Evolutionary conservation across 1,140 invertebrate species (phyloP).

Genomic region (Anastrepha ludens): DNA sequence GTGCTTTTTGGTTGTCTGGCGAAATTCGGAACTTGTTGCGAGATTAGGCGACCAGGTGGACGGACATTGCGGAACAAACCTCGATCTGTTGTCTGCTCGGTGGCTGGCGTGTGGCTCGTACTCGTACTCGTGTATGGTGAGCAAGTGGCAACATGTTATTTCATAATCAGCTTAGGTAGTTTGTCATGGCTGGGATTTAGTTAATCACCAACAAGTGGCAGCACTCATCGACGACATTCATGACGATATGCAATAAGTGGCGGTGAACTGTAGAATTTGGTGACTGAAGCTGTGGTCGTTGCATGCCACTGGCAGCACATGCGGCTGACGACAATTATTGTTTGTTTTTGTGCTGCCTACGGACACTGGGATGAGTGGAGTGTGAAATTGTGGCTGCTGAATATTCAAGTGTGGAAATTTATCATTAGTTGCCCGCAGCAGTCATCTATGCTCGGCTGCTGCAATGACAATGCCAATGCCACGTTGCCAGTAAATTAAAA

Average conservation of each 20-base stretch:
- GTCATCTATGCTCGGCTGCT: too few species aligned
- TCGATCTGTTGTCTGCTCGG: neutral
- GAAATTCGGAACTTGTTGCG: slow-evolving; percentile 44
- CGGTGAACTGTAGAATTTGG: neutral
- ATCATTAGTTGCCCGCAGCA: too few species aligned
- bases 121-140: neutral
- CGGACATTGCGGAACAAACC: neutral
- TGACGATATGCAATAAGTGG: neutral
- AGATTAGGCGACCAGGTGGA: neutral
- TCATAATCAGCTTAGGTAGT: slow-evolving; percentile 42
- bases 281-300: neutral
- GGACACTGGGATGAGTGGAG: too few species aligned
- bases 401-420: too few species aligned
- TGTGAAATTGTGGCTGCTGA: too few species aligned
- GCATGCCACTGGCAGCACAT: neutral
- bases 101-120: neutral
- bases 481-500: too few species aligned
- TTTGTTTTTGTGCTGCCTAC: too few species aligned
- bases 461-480: too few species aligned
- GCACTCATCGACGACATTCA: neutral
- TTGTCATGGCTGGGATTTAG: slow-evolving; percentile 44
- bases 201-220: slow-evolving; percentile 26
- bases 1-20: slow-evolving; percentile 29
- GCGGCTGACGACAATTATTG: too few species aligned
- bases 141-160: slow-evolving; percentile 15